Evolutionary conservation across 2,797 vertebrate species (phyloP).

Genomic region (Anolis apletophallus): DNA sequence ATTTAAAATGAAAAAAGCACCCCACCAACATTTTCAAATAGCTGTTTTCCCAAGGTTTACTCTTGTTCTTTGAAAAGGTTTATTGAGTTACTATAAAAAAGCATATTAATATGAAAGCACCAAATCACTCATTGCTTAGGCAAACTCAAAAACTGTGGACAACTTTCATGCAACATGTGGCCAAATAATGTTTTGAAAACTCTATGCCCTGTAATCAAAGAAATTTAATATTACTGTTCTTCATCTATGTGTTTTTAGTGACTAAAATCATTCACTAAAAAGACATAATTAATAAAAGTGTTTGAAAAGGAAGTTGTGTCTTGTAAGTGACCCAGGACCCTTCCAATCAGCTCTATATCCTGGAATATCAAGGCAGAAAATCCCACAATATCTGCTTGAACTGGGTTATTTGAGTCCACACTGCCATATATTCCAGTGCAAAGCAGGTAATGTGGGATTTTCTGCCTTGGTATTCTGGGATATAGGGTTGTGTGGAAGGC

Average conservation of each 20-base stretch:
- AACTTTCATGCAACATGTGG: background rate
- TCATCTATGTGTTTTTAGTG: background rate
- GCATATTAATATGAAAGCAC: background rate
- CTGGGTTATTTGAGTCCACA: too few relatives aligned
- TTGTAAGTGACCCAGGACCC: too few relatives aligned
- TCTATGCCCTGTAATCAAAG: too few relatives aligned
- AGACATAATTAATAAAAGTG: background rate
- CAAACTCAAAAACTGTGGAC: background rate
- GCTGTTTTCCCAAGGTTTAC: conserved; percentile 48
- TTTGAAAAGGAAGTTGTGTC: background rate
- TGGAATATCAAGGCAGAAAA: too few relatives aligned
- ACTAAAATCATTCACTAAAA: background rate
- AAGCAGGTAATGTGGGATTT: too few relatives aligned
- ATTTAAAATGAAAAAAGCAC: conserved; percentile 74
- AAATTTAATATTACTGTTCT: background rate
- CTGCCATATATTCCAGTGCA: too few relatives aligned
- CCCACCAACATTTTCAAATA: conserved; percentile 55
- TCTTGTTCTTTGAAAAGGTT: conserved; percentile 42
- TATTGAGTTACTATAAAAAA: conserved; percentile 51
- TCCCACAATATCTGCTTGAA: too few relatives aligned
- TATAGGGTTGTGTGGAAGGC: too few relatives aligned
- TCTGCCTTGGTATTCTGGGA: too few relatives aligned
- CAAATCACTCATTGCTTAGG: background rate
- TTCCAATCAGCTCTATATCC: too few relatives aligned
- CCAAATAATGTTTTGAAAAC: background rate